Evolutionary conservation across 2,113 vertebrate species (phyloP).

Genomic region (Solea solea): DNA sequence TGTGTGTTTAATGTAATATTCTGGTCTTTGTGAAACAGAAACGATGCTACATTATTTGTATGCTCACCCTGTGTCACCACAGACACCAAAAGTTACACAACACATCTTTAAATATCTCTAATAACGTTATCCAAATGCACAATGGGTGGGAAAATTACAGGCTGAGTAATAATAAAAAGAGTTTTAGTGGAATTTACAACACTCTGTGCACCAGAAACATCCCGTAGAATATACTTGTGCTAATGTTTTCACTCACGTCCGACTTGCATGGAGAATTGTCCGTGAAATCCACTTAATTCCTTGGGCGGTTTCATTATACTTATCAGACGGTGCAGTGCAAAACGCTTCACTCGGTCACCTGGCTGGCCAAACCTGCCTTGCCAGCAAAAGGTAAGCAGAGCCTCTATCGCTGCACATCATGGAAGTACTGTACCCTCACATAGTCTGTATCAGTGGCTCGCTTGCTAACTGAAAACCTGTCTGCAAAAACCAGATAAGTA

Average conservation of each 20-base stretch:
- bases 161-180: not conserved
- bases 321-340: conserved; percentile 50
- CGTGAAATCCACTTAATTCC: conserved; percentile 50
- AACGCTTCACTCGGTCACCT: conserved; percentile 54
- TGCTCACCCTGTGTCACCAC: too few species aligned
- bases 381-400: conserved; percentile 58
- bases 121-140: too few species aligned
- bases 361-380: conserved; percentile 53
- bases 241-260: conserved; percentile 6
- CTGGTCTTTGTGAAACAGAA: too few species aligned
- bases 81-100: too few species aligned
- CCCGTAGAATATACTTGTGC: not conserved
- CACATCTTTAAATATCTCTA: too few species aligned
- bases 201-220: not conserved
- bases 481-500: conserved; percentile 66
- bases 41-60: not conserved
- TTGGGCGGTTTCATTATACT: conserved; percentile 53
- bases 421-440: conserved; percentile 52
- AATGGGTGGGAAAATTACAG: not conserved
- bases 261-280: conserved; percentile 22
- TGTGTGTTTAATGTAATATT: too few species aligned
- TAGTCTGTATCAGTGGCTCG: conserved; percentile 50
- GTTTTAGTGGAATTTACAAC: too few species aligned
- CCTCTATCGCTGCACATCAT: conserved; percentile 60
- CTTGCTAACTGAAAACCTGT: conserved; percentile 58